These are phyloP conservation scores for Terrapene triunguis DNA, from an alignment of 2,113 vertebrate species.

Conservation along the genomic window DNA sequence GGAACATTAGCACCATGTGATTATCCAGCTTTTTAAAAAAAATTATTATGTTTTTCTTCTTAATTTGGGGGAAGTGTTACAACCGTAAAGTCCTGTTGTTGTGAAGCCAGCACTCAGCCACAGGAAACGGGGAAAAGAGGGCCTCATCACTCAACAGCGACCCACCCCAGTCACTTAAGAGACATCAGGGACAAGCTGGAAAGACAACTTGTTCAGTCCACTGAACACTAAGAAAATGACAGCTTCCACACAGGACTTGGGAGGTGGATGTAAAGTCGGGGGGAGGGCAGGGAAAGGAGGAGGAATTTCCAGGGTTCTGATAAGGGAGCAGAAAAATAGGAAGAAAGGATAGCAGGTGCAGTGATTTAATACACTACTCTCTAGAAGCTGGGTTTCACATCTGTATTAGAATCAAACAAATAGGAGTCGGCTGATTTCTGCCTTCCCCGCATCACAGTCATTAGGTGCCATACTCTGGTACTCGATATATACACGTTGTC, in stretches of 20 bases:
- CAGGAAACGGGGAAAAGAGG: background rate
- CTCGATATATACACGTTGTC: background rate
- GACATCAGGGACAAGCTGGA: background rate
- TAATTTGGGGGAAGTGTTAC: background rate
- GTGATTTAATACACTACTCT: background rate
- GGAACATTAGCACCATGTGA: background rate
- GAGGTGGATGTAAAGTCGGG: background rate
- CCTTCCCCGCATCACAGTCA: background rate
- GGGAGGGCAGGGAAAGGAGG: background rate
- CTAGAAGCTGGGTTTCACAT: background rate
- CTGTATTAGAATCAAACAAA: background rate
- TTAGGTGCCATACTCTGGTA: background rate
- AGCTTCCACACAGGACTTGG: background rate
- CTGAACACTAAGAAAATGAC: background rate
- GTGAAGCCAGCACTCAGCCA: background rate
- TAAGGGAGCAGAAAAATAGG: background rate
- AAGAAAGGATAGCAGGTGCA: background rate
- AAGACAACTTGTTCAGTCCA: background rate
- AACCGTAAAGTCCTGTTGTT: background rate
- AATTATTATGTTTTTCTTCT: too few relatives aligned
- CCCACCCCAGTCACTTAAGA: slow-evolving; percentile 6
- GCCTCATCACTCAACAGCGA: background rate
- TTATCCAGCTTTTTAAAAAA: background rate
- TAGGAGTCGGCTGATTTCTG: background rate
- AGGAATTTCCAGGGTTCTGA: background rate